A percentile compares a stretch with the other conserved stretches of the same genome.
Evolutionary conservation across 2,797 vertebrate species (phyloP).

Genomic region (Protosalanx chinensis): DNA sequence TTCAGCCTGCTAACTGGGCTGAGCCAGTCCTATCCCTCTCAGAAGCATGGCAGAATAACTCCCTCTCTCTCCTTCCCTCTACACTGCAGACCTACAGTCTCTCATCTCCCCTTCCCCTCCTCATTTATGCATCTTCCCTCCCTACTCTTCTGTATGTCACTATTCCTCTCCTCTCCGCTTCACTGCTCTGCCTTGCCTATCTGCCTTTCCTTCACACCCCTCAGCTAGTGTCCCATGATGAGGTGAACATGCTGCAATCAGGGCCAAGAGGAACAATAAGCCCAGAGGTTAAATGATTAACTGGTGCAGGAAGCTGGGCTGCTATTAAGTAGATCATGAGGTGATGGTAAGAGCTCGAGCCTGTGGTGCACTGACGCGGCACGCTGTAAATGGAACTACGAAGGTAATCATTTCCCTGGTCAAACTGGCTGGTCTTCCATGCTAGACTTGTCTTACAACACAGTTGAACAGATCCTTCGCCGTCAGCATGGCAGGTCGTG

Average conservation of each 20-base stretch:
- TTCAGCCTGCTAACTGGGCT: too few species aligned
- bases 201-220: neutral
- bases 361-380: neutral
- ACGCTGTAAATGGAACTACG: neutral
- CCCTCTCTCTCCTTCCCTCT: neutral
- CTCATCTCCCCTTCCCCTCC: conserved; percentile 1
- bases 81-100: neutral
- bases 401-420: neutral
- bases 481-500: neutral
- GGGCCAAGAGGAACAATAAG: neutral
- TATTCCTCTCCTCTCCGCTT: neutral
- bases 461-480: conserved; percentile 12
- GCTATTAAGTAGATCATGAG: neutral
- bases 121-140: conserved; percentile 6
- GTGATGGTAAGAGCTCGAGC: neutral
- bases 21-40: too few species aligned
- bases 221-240: conserved; percentile 32
- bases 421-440: conserved; percentile 10
- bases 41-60: too few species aligned
- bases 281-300: conserved; percentile 11
- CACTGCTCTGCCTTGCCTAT: neutral
- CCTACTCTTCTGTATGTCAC: neutral
- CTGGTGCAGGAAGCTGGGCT: neutral
- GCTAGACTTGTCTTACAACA: neutral
- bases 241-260: conserved; percentile 31